Conservation (phyloP, 2,797 vertebrate genomes). For the Anableps anableps region DNA sequence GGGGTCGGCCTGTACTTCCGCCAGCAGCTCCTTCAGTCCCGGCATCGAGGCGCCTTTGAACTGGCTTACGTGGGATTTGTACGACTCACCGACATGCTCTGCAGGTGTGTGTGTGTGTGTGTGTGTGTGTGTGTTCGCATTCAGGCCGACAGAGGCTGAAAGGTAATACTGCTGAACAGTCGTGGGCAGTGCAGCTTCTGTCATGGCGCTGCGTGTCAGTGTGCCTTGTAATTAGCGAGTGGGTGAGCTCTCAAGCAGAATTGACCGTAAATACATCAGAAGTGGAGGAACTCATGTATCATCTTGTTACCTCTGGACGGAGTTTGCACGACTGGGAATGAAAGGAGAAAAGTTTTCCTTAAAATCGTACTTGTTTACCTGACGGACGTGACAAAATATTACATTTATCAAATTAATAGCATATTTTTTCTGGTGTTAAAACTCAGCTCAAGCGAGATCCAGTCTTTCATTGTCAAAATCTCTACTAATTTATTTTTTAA, state of each 20-base stretch:
- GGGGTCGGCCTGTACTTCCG: slow-evolving; percentile 94
- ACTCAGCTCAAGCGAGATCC: too few species aligned
- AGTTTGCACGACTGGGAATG: neutral
- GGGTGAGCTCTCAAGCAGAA: slow-evolving; percentile 14
- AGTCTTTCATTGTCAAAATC: too few species aligned
- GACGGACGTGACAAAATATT: too few species aligned
- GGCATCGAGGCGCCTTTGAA: slow-evolving; percentile 97
- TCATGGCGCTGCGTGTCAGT: slow-evolving; percentile 23
- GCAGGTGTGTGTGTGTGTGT: slow-evolving; percentile 84
- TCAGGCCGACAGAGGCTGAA: slow-evolving; percentile 41
- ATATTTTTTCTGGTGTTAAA: too few species aligned
- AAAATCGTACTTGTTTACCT: too few species aligned
- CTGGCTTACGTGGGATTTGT: slow-evolving; percentile 96
- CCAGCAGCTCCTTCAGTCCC: slow-evolving; percentile 93
- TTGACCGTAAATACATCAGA: slow-evolving; percentile 34
- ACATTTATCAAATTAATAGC: too few species aligned
- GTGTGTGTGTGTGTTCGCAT: slow-evolving; percentile 71
- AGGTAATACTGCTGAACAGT: slow-evolving; percentile 43
- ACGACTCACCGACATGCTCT: slow-evolving; percentile 91
- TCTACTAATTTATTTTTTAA: too few species aligned
- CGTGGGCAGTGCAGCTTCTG: slow-evolving; percentile 23
- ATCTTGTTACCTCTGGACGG: slow-evolving; percentile 20
- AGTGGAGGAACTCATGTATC: slow-evolving; percentile 24
- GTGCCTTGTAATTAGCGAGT: slow-evolving; percentile 41
- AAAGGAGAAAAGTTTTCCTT: neutral